Evolutionary conservation across 2,797 vertebrate species (phyloP).

Genomic region (Dendrocincla fuliginosa): DNA sequence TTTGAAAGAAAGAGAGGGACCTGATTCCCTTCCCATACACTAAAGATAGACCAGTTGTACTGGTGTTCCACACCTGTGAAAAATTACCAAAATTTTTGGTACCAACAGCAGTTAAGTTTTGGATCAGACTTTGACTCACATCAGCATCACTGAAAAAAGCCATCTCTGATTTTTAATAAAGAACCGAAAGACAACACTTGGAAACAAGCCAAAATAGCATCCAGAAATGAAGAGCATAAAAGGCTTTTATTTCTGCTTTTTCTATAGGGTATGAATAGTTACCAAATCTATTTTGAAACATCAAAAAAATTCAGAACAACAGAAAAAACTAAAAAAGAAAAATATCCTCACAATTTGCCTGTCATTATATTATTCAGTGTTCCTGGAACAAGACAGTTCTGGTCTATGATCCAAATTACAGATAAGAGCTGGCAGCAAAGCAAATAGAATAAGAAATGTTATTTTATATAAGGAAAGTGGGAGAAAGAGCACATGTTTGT

Average conservation of each 20-base stretch:
- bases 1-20: no score
- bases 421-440: constrained; percentile 7
- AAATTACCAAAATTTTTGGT: neutral
- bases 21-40: accelerated
- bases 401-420: constrained; percentile 29
- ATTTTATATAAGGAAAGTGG: neutral
- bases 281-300: neutral
- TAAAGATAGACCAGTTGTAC: no score
- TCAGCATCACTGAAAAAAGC: neutral
- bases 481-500: neutral
- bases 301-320: neutral
- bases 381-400: neutral
- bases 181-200: neutral
- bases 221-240: neutral
- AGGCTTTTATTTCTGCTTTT: neutral
- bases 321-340: neutral
- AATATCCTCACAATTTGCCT: neutral
- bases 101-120: neutral
- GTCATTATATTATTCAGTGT: neutral
- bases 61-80: neutral
- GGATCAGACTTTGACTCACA: neutral
- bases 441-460: constrained; percentile 7
- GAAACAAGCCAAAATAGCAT: neutral
- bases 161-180: neutral
- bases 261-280: neutral